Evolutionary conservation across 2,888 invertebrate genomes (phyloP).

Genomic region (Rhamnusium bicolor): DNA sequence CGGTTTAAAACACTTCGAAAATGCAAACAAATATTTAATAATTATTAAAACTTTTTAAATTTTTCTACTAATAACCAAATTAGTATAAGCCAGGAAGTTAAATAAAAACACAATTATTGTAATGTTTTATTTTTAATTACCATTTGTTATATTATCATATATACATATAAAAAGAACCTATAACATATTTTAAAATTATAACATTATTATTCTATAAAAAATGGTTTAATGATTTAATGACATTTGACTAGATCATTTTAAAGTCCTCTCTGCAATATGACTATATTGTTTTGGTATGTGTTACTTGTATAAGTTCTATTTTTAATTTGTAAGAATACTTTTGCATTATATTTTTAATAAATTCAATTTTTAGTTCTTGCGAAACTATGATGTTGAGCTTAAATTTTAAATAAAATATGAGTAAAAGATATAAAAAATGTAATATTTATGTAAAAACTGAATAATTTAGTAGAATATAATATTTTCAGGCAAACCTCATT

Average conservation of each 20-base stretch:
- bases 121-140: conserved; percentile 22
- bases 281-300: conserved; percentile 13
- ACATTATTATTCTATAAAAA: conserved; percentile 36
- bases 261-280: conserved; percentile 7
- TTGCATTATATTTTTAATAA: conserved; percentile 26
- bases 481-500: no score
- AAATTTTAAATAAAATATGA: no score
- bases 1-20: no score
- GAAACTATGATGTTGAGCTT: no score
- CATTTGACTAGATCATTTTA: conserved; percentile 35
- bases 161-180: conserved; percentile 42
- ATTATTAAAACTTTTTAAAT: no score
- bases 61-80: no score
- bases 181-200: conserved; percentile 30
- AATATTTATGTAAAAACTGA: no score
- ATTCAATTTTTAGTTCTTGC: no score
- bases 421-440: no score
- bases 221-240: conserved; percentile 32
- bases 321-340: conserved; percentile 26
- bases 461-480: no score
- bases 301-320: conserved; percentile 13
- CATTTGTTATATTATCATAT: conserved; percentile 35
- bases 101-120: background rate
- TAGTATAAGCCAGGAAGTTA: no score
- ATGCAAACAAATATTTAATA: no score